Percentiles rank a stretch among this genome's conserved stretches.
Conservation (phyloP, 2,797 vertebrate species). For the Chelon auratus region DNA sequence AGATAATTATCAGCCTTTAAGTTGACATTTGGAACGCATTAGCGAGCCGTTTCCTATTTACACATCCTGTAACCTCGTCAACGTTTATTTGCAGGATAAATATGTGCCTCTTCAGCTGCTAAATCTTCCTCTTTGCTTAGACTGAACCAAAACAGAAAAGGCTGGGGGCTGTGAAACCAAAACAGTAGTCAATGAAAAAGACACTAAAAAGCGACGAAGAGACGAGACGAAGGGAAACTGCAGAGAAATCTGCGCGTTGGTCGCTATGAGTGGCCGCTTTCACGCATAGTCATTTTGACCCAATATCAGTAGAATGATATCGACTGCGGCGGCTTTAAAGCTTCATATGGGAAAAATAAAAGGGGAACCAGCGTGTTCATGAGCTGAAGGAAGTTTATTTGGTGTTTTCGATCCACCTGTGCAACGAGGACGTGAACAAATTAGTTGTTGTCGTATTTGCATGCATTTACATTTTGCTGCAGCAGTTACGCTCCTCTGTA, state of each 20-base stretch:
- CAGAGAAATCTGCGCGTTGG: not conserved
- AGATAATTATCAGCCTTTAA: not conserved
- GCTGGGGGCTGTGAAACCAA: not conserved
- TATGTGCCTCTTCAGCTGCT: not conserved
- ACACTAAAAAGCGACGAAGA: not conserved
- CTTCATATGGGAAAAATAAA: not conserved
- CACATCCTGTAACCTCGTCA: not conserved
- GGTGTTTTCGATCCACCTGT: not conserved
- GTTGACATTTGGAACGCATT: not conserved
- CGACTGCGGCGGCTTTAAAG: not conserved
- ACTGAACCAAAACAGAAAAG: conserved; percentile 8
- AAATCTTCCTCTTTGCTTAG: not conserved
- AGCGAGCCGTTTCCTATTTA: not conserved
- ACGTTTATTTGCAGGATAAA: not conserved
- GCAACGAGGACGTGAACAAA: not conserved
- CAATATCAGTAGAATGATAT: not conserved
- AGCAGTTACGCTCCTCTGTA: not conserved
- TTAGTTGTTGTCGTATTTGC: not conserved
- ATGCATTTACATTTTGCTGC: not conserved
- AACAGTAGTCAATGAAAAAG: conserved; percentile 1
- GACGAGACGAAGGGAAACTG: not conserved
- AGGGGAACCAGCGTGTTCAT: not conserved
- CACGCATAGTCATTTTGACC: not conserved
- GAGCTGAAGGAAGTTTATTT: conserved; percentile 16
- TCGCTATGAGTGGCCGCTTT: not conserved